phyloP scores from a whole-genome alignment of 2,797 vertebrate genomes.

The Ptychadena robeensis region DNA sequence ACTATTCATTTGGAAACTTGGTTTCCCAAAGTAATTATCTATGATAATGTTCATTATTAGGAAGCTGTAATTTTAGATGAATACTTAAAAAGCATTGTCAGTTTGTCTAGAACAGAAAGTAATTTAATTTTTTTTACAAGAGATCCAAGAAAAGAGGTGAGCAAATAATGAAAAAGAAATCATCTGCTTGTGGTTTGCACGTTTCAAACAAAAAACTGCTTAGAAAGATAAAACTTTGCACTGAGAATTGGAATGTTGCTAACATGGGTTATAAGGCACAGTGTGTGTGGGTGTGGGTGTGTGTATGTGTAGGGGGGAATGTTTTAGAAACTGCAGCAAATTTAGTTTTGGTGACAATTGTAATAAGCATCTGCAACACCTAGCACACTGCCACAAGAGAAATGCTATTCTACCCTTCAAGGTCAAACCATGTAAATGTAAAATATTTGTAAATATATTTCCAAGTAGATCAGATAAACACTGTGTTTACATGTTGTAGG shows the following conservation, averaged over 20 bases:
- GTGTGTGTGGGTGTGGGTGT: no score
- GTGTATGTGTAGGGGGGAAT: background rate
- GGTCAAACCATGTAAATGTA: background rate
- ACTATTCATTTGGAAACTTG: constrained; percentile 55
- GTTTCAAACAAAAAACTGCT: background rate
- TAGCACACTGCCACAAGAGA: background rate
- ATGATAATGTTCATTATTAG: constrained; percentile 54
- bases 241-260: background rate
- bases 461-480: no score
- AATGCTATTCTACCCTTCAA: background rate
- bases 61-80: constrained; percentile 54
- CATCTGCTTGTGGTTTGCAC: background rate
- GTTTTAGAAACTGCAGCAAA: background rate
- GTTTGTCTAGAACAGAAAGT: constrained; percentile 34
- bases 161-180: background rate
- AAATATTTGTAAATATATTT: no score
- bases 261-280: background rate
- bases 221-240: background rate
- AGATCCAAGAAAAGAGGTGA: constrained; percentile 28
- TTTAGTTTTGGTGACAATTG: no score
- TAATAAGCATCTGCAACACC: no score
- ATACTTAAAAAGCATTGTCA: constrained; percentile 54
- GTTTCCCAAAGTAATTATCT: constrained; percentile 58
- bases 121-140: constrained; percentile 39
- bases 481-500: no score